Base-by-base conservation (phyloP, 2,888 invertebrate species). In the Cryptocephalus moraei region DNA sequence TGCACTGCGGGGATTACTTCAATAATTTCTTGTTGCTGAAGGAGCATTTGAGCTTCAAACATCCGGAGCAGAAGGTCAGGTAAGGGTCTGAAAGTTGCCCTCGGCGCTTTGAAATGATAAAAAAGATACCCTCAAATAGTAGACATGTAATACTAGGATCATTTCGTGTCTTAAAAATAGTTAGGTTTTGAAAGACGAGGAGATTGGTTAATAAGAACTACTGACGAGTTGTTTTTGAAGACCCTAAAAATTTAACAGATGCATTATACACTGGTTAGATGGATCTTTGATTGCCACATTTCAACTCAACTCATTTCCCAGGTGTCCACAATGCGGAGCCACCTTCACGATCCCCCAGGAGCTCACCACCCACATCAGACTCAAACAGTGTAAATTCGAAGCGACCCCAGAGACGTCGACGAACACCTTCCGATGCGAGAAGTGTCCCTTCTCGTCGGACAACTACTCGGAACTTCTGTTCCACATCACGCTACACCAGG, bases 261-360 rank as follows among this genome's bases (percentile, higher is more conserved):
- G n/a, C n/a, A n/a, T n/a, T n/a, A n/a, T n/a, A n/a, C n/a, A n/a
- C n/a, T n/a, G n/a, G n/a, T n/a, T n/a, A n/a, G n/a, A n/a, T n/a
- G n/a, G n/a, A n/a, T n/a, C n/a, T n/a, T n/a, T n/a, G n/a, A n/a
- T n/a, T n/a, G n/a, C 22, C 22, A 2, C 22, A 22, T 4, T 22
- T 22, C 6, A 22, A 22, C 6, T 22, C 3, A 22, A 22, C 34
- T 43, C 10, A 22, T 22, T 2, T 14, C 73, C 39, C 67, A 81
- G 83, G 47, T 90, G 90, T 62, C 77, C 82, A 0, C 77, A 78
- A 56, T 90, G 90, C 59, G 87, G 85, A 0, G 71, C 75, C 63
- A 70, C 73, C 9, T 88, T 89, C 62, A 75, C 79, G 1, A 71
- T 86, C 0, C 75, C 84, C 1, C 88, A 89, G 73, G 86, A 87